A percentile compares a stretch with the other conserved stretches of the same genome.
These are phyloP conservation scores for Leptinotarsa lineolata DNA, from an alignment of 1,140 invertebrate species.

Conservation along the genomic window DNA sequence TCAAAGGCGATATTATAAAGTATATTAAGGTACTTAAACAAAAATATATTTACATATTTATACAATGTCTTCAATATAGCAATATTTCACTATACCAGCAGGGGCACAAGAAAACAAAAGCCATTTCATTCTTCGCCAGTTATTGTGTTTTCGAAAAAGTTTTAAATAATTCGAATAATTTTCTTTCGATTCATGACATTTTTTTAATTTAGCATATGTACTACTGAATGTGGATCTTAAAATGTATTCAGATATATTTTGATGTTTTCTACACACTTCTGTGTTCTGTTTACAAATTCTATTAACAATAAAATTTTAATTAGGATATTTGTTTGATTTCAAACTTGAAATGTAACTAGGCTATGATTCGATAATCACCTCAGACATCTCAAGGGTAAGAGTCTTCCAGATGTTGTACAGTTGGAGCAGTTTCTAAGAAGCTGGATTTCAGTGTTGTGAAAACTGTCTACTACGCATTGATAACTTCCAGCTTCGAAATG, in stretches of 20 bases:
- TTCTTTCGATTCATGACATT: conserved; percentile 8
- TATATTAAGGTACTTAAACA: conserved; percentile 24
- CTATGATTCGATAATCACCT: too few relatives aligned
- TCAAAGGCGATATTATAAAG: conserved; percentile 7
- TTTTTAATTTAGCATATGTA: conserved; percentile 4
- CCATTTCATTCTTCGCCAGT: too few relatives aligned
- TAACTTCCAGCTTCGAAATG: too few relatives aligned
- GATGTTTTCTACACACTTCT: conserved; percentile 17
- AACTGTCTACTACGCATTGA: too few relatives aligned
- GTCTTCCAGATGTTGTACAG: too few relatives aligned
- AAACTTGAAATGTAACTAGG: not conserved
- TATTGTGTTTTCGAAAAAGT: too few relatives aligned
- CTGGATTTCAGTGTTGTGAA: too few relatives aligned
- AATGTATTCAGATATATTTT: conserved; percentile 28
- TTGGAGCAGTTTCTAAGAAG: too few relatives aligned
- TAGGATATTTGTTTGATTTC: not conserved
- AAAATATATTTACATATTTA: conserved; percentile 15
- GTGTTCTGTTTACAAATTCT: conserved; percentile 6
- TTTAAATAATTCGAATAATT: not conserved
- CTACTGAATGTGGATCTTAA: conserved; percentile 9
- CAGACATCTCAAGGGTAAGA: too few relatives aligned
- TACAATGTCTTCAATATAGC: not conserved
- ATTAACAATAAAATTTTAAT: not conserved
- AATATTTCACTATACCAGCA: not conserved
- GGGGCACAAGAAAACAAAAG: not conserved